Conservation (phyloP, 2,888 invertebrate species). For the Timema podura region DNA sequence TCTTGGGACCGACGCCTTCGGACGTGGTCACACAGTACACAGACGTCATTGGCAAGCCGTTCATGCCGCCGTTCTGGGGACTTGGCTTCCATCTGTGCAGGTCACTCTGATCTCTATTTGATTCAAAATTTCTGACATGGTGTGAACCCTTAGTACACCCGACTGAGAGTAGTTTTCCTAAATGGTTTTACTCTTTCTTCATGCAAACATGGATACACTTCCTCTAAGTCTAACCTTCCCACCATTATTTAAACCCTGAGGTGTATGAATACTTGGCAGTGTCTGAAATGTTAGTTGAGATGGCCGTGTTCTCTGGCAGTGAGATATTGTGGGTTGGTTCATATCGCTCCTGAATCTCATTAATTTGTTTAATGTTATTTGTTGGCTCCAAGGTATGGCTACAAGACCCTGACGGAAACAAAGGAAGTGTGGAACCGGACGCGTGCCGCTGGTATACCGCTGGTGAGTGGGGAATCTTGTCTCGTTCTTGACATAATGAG, state of each 20-base stretch:
- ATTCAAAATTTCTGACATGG: background rate
- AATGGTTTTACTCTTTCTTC: too few species aligned
- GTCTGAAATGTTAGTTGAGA: background rate
- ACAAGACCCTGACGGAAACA: slow-evolving; percentile 61
- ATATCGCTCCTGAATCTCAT: background rate
- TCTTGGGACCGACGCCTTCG: slow-evolving; percentile 69
- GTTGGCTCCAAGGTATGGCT: slow-evolving; percentile 56
- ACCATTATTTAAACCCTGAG: too few species aligned
- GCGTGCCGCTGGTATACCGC: slow-evolving; percentile 69
- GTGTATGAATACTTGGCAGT: too few species aligned
- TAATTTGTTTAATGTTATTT: background rate
- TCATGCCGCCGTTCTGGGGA: slow-evolving; percentile 83
- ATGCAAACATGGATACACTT: too few species aligned
- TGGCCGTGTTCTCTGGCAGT: background rate
- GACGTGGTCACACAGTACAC: slow-evolving; percentile 66
- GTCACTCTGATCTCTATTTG: slow-evolving; percentile 41
- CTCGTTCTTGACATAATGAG: too few species aligned
- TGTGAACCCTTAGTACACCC: too few species aligned
- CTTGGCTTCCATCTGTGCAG: slow-evolving; percentile 85
- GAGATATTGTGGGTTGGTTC: background rate
- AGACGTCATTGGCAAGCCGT: slow-evolving; percentile 66
- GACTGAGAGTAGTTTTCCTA: too few species aligned
- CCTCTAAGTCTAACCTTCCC: too few species aligned
- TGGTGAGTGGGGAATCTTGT: slow-evolving; percentile 64
- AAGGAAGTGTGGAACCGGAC: slow-evolving; percentile 63